Evolutionary conservation across 2,113 vertebrate genomes (phyloP).

Genomic region (Cryptomyrus ogoouensis): DNA sequence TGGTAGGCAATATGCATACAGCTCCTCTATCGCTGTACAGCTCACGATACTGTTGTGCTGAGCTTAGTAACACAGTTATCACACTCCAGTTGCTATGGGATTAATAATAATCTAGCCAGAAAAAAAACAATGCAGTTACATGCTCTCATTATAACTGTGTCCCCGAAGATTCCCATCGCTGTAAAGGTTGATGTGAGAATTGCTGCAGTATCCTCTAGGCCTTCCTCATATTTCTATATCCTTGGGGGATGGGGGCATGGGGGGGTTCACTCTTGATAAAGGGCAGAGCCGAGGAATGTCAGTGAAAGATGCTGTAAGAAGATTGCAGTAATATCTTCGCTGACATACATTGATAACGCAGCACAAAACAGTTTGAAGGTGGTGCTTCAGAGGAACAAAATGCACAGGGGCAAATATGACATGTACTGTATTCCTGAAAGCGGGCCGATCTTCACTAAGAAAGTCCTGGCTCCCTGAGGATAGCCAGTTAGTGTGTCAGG

Average conservation of each 20-base stretch:
- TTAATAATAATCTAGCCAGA: constrained; percentile 47
- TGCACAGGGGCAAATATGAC: background rate
- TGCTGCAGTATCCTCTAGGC: constrained; percentile 8
- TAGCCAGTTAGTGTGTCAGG: background rate
- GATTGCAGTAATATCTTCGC: background rate
- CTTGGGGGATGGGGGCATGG: background rate
- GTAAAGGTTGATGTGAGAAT: constrained; percentile 33
- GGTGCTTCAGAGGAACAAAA: background rate
- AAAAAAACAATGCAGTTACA: constrained; percentile 39
- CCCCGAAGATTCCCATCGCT: constrained; percentile 39
- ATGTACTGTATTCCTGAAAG: background rate
- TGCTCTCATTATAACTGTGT: constrained; percentile 53
- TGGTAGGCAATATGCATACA: background rate
- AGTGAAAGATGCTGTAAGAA: background rate
- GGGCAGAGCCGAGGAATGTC: background rate
- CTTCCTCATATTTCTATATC: constrained; percentile 15
- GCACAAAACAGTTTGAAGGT: background rate
- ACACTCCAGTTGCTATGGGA: constrained; percentile 44
- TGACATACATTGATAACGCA: background rate
- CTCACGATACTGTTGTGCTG: constrained; percentile 24
- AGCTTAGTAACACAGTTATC: constrained; percentile 27
- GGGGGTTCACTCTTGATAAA: background rate
- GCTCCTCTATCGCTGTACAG: constrained; percentile 10
- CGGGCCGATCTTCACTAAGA: background rate
- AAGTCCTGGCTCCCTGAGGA: background rate